Base-by-base conservation (phyloP, 2,888 invertebrate species). In the Phyllotreta striolata region DNA sequence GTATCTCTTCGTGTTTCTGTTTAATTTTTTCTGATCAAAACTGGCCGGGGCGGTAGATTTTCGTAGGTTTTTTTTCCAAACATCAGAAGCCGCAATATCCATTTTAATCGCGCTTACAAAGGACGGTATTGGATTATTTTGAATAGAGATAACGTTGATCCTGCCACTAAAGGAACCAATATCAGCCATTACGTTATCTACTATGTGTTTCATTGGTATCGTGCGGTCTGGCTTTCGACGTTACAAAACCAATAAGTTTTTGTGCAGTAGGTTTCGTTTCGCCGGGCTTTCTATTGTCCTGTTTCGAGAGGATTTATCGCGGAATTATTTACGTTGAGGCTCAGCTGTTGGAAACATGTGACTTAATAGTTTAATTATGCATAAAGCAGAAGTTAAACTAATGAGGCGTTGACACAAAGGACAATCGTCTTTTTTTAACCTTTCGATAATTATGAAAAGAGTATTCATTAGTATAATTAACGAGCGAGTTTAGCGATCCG, bases 41-140 rank as follows among this genome's bases (percentile, higher is more conserved):
- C 24, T 24, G 24, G 24, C 24, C 24, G 24, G n/a, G n/a, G 4
- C 4, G 24, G 24, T 40, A n/a, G 10, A 41, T 46, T 56, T 56
- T 55, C 14, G 34, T 9, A 38, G 52, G 38, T 60, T 61, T 61
- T 61, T 61, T 61, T 62, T 49, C 13, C 38, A 34, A 34, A 14
- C 38, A 34, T 51, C 52, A 44, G 62, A 52, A 57, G 52, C 57
- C 52, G 40, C 57, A 63, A 57, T 63, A 57, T 41, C 51, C 51
- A 63, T 58, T 63, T 63, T 58, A 63, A 58, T 54, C 38, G 46
- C 38, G 14, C 40, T 40, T 63, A 63, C 58, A 58, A 63, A 52
- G 49, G 57, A 56, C 52, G 57, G 52, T 55, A 58, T 58, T 57
- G 37, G 54, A 63, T 58, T 59, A 59, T 59, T 59, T 37, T 43